These are phyloP conservation scores for Volucella bombylans DNA, from an alignment of 2,888 invertebrate genomes.

Conservation along the genomic window DNA sequence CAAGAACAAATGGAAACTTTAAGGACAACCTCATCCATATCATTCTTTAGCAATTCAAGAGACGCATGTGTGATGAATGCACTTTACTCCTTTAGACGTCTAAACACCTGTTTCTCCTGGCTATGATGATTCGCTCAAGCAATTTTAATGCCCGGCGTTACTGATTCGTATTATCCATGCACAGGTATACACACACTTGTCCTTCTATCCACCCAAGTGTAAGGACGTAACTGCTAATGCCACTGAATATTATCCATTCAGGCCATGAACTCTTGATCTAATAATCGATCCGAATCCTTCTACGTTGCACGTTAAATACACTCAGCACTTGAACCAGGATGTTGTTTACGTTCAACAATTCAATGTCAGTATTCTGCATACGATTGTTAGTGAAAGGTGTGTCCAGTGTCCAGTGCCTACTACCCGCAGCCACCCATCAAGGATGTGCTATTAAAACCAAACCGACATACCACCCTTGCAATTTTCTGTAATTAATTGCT, in stretches of 20 bases:
- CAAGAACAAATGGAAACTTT: too few species aligned
- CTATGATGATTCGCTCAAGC: too few species aligned
- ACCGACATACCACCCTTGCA: slow-evolving; percentile 47
- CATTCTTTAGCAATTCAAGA: too few species aligned
- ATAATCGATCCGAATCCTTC: slow-evolving; percentile 8
- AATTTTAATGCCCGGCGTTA: too few species aligned
- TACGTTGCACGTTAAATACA: slow-evolving; percentile 33
- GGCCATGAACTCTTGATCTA: slow-evolving; percentile 1
- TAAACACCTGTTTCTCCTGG: too few species aligned
- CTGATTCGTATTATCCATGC: too few species aligned
- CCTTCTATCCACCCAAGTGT: not conserved
- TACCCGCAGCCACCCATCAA: not conserved
- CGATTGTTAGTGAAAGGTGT: slow-evolving; percentile 49
- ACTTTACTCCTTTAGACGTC: too few species aligned
- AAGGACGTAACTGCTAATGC: slow-evolving; percentile 17
- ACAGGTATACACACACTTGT: too few species aligned
- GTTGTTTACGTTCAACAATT: slow-evolving; percentile 27
- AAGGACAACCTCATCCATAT: too few species aligned
- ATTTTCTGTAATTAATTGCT: slow-evolving; percentile 72
- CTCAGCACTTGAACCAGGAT: slow-evolving; percentile 22
- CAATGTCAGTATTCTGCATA: slow-evolving; percentile 42
- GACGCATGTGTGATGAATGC: too few species aligned
- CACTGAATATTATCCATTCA: slow-evolving; percentile 36
- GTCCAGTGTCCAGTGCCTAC: not conserved
- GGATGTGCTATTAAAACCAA: slow-evolving; percentile 44